A percentile compares a stretch with the other conserved stretches of the same genome.
Conservation (phyloP, 2,888 invertebrate genomes). For the Heteromurus nitidus region DNA sequence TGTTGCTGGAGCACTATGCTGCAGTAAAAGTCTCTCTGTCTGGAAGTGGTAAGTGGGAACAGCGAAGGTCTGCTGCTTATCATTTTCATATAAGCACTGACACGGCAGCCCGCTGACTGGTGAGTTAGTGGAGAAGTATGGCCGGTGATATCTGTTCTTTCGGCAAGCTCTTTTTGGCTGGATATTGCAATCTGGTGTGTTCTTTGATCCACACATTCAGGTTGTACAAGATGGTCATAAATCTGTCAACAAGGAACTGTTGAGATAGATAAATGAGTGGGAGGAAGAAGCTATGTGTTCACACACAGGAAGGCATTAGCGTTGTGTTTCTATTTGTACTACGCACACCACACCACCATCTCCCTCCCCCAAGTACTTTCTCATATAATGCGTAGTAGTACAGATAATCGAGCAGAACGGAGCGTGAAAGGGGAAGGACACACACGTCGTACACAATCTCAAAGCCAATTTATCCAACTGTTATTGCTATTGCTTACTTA, state of each 20-base stretch:
- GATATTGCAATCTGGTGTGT: conserved; percentile 8
- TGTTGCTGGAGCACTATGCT: too few species aligned
- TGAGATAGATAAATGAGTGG: conserved; percentile 33
- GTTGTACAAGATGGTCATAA: conserved; percentile 40
- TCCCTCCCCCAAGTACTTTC: not conserved
- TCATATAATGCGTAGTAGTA: too few species aligned
- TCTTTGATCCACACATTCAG: not conserved
- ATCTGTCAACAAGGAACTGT: conserved; percentile 38
- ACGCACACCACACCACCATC: not conserved
- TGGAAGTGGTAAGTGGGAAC: not conserved
- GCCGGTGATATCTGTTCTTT: too few species aligned
- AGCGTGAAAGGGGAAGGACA: too few species aligned
- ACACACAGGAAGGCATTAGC: not conserved
- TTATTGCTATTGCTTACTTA: conserved; percentile 8
- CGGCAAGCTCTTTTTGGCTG: too few species aligned
- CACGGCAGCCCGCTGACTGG: too few species aligned
- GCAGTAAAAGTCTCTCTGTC: not conserved
- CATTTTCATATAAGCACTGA: conserved; percentile 18
- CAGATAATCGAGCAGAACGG: too few species aligned
- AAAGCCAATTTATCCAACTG: conserved; percentile 34
- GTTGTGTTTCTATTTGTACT: not conserved
- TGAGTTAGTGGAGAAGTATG: too few species aligned
- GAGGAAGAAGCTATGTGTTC: conserved; percentile 6
- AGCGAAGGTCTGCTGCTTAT: conserved; percentile 21
- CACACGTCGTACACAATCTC: conserved; percentile 1